Conservation (phyloP, 2,113 vertebrate species). For the Henicopernis longicauda region DNA sequence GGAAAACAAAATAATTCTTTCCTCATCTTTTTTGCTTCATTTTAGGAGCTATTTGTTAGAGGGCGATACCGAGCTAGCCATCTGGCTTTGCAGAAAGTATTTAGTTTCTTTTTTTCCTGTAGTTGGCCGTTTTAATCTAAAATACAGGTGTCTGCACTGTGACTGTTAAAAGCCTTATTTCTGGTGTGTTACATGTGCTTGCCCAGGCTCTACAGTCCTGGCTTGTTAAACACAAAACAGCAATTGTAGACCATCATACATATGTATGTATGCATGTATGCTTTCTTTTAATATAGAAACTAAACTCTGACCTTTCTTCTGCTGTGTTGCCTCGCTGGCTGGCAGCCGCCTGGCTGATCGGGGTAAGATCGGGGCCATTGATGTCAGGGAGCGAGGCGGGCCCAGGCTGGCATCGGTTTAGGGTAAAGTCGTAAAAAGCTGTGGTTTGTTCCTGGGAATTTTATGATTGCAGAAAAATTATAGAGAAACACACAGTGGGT, state of each 20-base stretch:
- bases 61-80: background rate
- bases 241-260: background rate
- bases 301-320: background rate
- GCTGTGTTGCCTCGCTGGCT: background rate
- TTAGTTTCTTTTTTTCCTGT: accelerated
- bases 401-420: background rate
- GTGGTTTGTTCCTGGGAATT: background rate
- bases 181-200: background rate
- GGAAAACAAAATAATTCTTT: background rate
- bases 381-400: background rate
- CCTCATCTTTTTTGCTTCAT: background rate
- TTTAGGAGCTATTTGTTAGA: background rate
- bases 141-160: background rate
- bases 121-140: background rate
- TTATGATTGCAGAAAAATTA: background rate
- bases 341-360: accelerated
- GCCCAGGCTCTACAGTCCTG: background rate
- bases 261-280: background rate
- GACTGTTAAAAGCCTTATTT: background rate
- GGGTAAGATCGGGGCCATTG: background rate
- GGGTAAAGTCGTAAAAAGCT: background rate
- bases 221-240: background rate
- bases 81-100: background rate
- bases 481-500: accelerated
- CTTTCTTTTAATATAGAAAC: background rate